Evolutionary conservation across 2,113 vertebrate species (phyloP).

Genomic region (Etia nguti): DNA sequence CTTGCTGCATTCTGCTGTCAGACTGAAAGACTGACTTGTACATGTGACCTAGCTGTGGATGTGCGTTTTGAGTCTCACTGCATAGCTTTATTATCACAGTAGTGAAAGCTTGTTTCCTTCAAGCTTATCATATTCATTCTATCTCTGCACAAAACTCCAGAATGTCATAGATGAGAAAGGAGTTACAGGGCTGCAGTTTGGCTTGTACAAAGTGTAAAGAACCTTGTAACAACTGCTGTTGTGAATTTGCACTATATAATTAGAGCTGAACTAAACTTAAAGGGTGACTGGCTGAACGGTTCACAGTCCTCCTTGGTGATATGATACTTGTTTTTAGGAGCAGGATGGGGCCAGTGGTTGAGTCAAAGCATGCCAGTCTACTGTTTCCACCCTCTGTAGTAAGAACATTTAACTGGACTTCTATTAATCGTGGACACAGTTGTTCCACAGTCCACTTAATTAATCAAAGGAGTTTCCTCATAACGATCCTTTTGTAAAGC

Average conservation of each 20-base stretch:
- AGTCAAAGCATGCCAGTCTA: not conserved
- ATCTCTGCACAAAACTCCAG: not conserved
- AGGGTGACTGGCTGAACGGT: not conserved
- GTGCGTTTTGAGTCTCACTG: not conserved
- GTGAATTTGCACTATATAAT: not conserved
- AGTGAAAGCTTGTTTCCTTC: not conserved
- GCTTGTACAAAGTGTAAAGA: not conserved
- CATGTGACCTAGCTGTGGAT: not conserved
- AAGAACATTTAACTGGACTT: not conserved
- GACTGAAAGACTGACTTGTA: constrained; percentile 22
- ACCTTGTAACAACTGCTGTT: not conserved
- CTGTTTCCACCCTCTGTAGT: not conserved
- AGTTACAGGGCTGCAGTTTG: not conserved
- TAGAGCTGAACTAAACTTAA: not conserved
- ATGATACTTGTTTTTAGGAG: not conserved
- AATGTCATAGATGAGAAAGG: not conserved
- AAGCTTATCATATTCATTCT: not conserved
- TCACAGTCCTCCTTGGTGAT: not conserved
- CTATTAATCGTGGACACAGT: not conserved
- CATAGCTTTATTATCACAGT: not conserved
- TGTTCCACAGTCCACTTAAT: not conserved
- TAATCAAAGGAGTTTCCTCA: not conserved
- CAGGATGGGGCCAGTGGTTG: not conserved
- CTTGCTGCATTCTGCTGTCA: not conserved
- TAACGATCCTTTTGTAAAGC: not conserved